Conservation (phyloP, 2,797 vertebrate species). For the Helostoma temminkii region DNA sequence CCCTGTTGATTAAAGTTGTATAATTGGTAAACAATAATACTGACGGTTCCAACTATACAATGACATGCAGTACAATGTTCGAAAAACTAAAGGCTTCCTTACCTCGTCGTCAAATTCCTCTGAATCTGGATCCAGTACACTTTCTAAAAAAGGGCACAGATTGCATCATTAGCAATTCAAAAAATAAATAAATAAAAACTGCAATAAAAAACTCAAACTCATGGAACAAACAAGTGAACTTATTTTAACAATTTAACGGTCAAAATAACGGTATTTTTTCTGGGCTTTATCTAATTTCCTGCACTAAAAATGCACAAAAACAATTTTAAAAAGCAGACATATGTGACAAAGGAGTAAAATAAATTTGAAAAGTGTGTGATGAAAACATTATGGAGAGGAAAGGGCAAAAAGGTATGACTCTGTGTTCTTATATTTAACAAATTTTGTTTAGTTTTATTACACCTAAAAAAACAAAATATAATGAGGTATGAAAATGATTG, state of each 20-base stretch:
- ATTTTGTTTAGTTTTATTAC: too few species aligned
- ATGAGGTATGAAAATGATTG: too few species aligned
- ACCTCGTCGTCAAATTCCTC: slow-evolving; percentile 85
- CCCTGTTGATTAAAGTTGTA: slow-evolving; percentile 55
- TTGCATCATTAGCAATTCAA: slow-evolving; percentile 50
- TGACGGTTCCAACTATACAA: not conserved
- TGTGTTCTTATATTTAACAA: too few species aligned
- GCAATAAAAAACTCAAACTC: not conserved
- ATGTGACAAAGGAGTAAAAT: slow-evolving; percentile 34
- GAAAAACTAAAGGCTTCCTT: slow-evolving; percentile 15
- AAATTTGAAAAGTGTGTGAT: slow-evolving; percentile 11
- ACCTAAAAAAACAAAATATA: too few species aligned
- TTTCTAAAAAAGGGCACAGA: slow-evolving; percentile 86
- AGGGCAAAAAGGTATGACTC: not conserved
- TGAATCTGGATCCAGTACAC: slow-evolving; percentile 82
- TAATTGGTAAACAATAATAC: not conserved
- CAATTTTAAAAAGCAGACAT: slow-evolving; percentile 6
- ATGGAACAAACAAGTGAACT: not conserved
- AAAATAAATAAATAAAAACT: not conserved
- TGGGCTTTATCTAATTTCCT: slow-evolving; percentile 1
- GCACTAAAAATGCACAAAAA: too few species aligned
- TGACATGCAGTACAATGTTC: not conserved
- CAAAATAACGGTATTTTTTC: not conserved
- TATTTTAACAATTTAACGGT: too few species aligned
- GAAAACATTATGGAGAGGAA: slow-evolving; percentile 13